Evolutionary conservation across 2,888 invertebrate species (phyloP).

Genomic region (Troides helena): DNA sequence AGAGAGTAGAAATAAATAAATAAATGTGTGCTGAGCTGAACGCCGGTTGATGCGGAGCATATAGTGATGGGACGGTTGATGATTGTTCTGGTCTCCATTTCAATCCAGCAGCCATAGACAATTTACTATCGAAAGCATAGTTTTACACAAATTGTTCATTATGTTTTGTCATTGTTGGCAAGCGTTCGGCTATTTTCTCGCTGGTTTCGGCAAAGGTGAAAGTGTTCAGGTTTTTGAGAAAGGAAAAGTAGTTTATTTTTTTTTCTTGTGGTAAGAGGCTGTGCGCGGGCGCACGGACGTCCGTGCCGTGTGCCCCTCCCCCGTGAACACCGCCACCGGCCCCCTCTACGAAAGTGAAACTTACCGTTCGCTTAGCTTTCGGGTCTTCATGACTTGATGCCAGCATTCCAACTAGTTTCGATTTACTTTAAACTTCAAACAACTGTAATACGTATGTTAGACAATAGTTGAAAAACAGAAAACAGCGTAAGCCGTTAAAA

Average conservation of each 20-base stretch:
- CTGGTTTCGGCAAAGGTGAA: slow-evolving; percentile 71
- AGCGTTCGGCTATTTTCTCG: slow-evolving; percentile 50
- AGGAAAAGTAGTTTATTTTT: slow-evolving; percentile 77
- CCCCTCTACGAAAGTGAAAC: slow-evolving; percentile 67
- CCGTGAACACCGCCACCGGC: slow-evolving; percentile 31
- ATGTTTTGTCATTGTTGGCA: slow-evolving; percentile 15
- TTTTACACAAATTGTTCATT: slow-evolving; percentile 7
- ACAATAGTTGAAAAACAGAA: neutral
- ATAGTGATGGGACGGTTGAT: neutral
- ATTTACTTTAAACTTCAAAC: too few species aligned
- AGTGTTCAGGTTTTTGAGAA: slow-evolving; percentile 76
- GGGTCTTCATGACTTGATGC: slow-evolving; percentile 34
- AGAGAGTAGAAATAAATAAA: neutral
- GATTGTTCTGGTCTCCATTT: neutral
- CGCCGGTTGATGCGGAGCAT: neutral
- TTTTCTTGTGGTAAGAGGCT: slow-evolving; percentile 57
- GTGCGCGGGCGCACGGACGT: slow-evolving; percentile 62
- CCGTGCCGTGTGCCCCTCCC: slow-evolving; percentile 31
- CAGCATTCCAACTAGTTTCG: slow-evolving; percentile 36
- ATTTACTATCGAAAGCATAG: slow-evolving; percentile 2
- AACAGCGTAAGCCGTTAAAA: too few species aligned
- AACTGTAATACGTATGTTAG: neutral
- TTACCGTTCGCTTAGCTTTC: slow-evolving; percentile 43
- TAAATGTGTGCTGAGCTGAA: neutral
- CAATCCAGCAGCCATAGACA: neutral